Percentiles rank a stretch among this genome's conserved stretches.
These are phyloP conservation scores for Eleginops maclovinus DNA, from an alignment of 2,113 vertebrate species.

Conservation along the genomic window DNA sequence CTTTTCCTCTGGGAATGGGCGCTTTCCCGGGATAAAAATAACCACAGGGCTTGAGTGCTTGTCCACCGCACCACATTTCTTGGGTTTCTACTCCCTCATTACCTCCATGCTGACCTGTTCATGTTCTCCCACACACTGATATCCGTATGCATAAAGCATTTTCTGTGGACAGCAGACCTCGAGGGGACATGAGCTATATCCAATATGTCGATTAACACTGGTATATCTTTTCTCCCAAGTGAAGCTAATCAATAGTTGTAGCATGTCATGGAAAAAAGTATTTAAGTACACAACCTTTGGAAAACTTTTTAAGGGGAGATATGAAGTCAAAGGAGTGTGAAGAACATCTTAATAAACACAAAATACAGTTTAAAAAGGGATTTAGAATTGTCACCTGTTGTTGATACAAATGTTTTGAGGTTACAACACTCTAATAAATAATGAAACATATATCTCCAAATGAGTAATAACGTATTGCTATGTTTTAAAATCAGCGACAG, in stretches of 20 bases:
- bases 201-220: constrained; percentile 40
- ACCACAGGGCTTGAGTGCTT: constrained; percentile 70
- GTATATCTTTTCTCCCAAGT: background rate
- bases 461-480: background rate
- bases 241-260: constrained; percentile 41
- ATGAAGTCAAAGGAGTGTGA: background rate
- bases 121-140: constrained; percentile 73
- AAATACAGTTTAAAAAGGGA: background rate
- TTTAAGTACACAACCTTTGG: constrained; percentile 1
- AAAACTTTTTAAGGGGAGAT: background rate
- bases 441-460: background rate
- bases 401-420: background rate
- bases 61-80: constrained; percentile 75
- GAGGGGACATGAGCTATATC: constrained; percentile 23
- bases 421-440: background rate
- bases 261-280: constrained; percentile 4
- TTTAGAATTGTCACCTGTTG: background rate
- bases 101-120: constrained; percentile 81
- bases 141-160: constrained; percentile 72
- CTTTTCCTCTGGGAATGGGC: constrained; percentile 88
- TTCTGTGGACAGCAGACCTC: constrained; percentile 30
- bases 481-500: constrained; percentile 9
- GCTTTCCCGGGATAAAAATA: constrained; percentile 88
- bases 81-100: constrained; percentile 84
- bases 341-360: background rate